phyloP scores from a whole-genome alignment of 2,113 vertebrate species.

The Nesogale talazaci region DNA sequence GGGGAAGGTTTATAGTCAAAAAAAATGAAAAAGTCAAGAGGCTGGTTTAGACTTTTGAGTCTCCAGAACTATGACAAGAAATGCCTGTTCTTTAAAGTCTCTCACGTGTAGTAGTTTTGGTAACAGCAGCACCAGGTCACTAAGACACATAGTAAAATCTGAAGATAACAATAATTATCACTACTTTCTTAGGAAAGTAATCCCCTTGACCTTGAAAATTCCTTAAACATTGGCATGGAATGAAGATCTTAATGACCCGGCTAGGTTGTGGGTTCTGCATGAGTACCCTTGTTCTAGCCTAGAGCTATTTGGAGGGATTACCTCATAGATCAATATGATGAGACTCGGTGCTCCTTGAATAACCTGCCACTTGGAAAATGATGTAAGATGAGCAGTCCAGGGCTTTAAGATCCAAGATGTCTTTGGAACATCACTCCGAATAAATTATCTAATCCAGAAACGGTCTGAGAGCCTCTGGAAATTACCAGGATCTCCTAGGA shows the following conservation, averaged over 20 bases:
- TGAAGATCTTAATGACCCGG: background rate
- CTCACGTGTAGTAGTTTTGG: background rate
- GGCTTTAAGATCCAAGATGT: background rate
- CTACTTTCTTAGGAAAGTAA: constrained; percentile 25
- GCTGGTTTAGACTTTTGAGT: background rate
- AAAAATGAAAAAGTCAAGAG: background rate
- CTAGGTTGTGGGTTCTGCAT: background rate
- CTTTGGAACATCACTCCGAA: background rate
- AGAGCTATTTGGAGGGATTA: background rate
- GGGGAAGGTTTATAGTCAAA: background rate
- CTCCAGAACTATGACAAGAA: background rate
- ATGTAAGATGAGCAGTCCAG: background rate
- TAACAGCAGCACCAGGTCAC: background rate
- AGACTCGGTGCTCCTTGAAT: background rate
- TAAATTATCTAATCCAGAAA: constrained; percentile 50
- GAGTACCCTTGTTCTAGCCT: background rate
- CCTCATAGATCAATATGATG: background rate
- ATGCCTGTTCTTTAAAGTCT: background rate
- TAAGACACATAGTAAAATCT: background rate
- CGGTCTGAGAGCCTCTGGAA: constrained; percentile 18
- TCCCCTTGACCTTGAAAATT: background rate
- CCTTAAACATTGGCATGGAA: background rate
- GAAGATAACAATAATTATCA: constrained; percentile 20
- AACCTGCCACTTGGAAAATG: background rate
- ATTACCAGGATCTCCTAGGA: constrained; percentile 6